Evolutionary conservation across 1,140 invertebrate genomes (phyloP).

Genomic region (Lineus longissimus): DNA sequence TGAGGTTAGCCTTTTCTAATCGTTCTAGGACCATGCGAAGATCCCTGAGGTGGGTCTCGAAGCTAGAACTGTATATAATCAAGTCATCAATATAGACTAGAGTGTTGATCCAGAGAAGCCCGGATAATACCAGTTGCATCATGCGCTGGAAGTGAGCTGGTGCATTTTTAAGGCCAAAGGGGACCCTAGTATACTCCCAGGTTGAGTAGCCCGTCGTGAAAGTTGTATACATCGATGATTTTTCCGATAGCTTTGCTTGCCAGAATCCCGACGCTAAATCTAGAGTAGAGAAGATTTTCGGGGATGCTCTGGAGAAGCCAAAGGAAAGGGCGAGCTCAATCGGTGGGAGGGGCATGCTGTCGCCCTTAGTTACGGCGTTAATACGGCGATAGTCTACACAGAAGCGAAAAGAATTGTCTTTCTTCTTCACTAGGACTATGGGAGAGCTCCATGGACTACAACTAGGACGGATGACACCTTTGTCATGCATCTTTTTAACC

Average conservation of each 20-base stretch:
- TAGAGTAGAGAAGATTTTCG: too few relatives aligned
- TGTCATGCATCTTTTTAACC: too few relatives aligned
- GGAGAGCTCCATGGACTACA: too few relatives aligned
- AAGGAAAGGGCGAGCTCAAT: conserved; percentile 31
- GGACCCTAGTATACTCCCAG: neutral
- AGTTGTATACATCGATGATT: neutral
- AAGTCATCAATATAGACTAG: conserved; percentile 58
- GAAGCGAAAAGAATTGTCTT: too few relatives aligned
- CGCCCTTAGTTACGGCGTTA: too few relatives aligned
- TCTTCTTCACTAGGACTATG: too few relatives aligned
- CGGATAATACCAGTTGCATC: conserved; percentile 33
- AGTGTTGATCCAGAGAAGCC: conserved; percentile 19
- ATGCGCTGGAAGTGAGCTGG: neutral
- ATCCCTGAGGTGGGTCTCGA: conserved; percentile 50
- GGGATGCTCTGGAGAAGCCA: too few relatives aligned
- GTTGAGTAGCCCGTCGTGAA: neutral
- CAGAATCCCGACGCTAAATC: too few relatives aligned
- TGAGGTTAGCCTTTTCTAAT: conserved; percentile 45
- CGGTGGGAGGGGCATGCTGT: conserved; percentile 28
- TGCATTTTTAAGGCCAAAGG: neutral
- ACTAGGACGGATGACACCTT: too few relatives aligned
- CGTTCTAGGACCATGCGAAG: conserved; percentile 43
- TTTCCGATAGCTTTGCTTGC: too few relatives aligned
- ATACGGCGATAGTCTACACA: too few relatives aligned
- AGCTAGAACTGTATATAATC: conserved; percentile 42